Evolutionary conservation across 2,113 vertebrate species (phyloP), one percentile per base, ranked within the genome.

Genomic region (Nettapus auritus): DNA sequence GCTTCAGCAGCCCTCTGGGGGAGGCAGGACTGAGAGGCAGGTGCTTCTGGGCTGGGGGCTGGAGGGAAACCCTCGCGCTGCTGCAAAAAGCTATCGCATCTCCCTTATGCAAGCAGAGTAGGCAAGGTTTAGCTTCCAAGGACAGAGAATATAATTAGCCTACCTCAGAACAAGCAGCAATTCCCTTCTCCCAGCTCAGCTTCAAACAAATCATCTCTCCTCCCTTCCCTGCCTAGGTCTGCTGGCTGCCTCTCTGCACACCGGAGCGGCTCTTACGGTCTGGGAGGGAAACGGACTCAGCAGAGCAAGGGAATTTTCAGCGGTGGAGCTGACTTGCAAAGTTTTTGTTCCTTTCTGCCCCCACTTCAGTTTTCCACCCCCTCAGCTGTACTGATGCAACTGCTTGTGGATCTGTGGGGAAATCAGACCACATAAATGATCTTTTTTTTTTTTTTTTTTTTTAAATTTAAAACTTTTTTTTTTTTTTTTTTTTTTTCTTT

Each of bases 341-440:
- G 89, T 79, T 97, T 86, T 68, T 73, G 62, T 89, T 96, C 94
- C 79, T 86, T 94, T 73, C 95, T 97, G 77, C 95, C 96, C 91
- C 95, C 94, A 87, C 93, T 91, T 95, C 90, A 75, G 83, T 93
- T 90, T 91, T 38, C 93, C 95, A 92, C 93, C 93, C 94, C 95
- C 95, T 97, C 95, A 93, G 91, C 86, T 48, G 69, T 50, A 84
- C 86, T 95, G 93, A 95, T 96, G 93, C 89, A 96, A 94, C 42
- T 79, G 86, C 84, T 79, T 89, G 86, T 87, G 91, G 94, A 89
- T 94, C 94, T 94, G 94, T 86, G 86, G 89, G 96, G 86, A 96
- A 94, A 95, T 84, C 66, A 92, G 96, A 90, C 69, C 78, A 94
- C 70, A 48, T 66, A 85, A 93, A 86, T 25, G 0, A 75, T 81